These are phyloP conservation scores for Acipenser transmontanus DNA, from an alignment of 2,797 vertebrate species.

Conservation along the genomic window DNA sequence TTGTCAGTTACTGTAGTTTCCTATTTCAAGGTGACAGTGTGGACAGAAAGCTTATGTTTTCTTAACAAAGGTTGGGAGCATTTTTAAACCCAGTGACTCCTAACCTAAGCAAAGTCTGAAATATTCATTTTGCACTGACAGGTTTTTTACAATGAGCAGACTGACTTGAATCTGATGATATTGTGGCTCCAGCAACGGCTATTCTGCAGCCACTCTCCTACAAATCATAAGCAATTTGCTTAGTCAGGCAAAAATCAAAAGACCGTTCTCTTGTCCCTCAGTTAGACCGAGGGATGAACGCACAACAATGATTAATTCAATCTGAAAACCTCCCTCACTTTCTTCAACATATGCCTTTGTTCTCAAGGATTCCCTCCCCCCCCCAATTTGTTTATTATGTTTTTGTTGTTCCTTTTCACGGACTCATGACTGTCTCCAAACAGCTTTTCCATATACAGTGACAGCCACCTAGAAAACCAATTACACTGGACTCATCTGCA, in stretches of 20 bases:
- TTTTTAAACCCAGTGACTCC: no score
- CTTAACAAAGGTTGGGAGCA: no score
- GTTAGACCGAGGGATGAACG: not conserved
- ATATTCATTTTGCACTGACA: no score
- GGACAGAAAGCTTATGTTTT: no score
- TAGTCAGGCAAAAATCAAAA: slow-evolving; percentile 19
- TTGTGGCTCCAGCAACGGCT: no score
- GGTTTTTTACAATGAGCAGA: no score
- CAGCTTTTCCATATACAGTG: not conserved
- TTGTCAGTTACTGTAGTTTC: no score
- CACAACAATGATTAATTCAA: not conserved
- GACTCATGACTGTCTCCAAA: not conserved
- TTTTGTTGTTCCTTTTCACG: slow-evolving; percentile 12
- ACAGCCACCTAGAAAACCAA: not conserved
- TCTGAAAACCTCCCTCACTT: slow-evolving; percentile 14
- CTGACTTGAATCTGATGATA: no score
- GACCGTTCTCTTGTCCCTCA: not conserved
- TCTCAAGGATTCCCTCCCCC: no score
- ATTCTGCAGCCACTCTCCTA: no score
- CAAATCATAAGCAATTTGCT: slow-evolving; percentile 3
- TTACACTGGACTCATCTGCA: not conserved
- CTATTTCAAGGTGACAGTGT: no score
- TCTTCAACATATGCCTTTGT: slow-evolving; percentile 6
- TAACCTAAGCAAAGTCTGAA: no score
- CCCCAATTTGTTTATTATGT: not conserved